Base-by-base conservation (phyloP, 1,140 invertebrate species). In the Ceratina calcarata region DNA sequence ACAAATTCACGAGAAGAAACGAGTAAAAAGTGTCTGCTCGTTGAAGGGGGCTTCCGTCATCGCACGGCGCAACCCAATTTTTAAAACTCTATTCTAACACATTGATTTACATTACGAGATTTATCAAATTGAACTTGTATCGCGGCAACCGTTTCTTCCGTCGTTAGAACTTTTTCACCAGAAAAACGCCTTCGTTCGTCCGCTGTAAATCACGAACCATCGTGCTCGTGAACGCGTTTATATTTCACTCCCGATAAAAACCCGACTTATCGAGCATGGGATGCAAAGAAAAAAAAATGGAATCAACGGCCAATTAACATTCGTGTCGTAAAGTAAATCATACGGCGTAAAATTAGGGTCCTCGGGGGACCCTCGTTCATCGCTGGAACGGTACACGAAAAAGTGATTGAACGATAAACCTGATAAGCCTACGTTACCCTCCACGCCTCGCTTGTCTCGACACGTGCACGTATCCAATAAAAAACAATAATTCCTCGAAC, bases 321-420 rank as follows among this genome's bases (percentile, higher is more conserved):
- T 55, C 68, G 76, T 20, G 27, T 65, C 76, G 76, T 78, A 65
- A 72, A 57, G 70, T 78, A 78, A 78, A 78, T 78, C 76, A 72
- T 72, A 53, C 60, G 45, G 27, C 53, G 69, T 72, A 65, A 78
- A 78, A 78, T 78, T 78, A 64, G 76, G 68, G 69, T 7, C 22
- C 51, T 32, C 37, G 2, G 8, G 37, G 37, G 37, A 45, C 37
- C 37, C 37, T 45, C 37, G 37, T 45, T 45, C 37, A 10, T 7
- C 37, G 22, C 18, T 4, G 12, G 32, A 3, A 37, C 68, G 60
- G 51, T 55, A 64, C 60, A 27, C 1, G 53, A 22, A 49, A 78
- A 58, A 78, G 45, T 45, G 27, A 22, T 15, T 27, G 65, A 3
- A 76, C 64, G 55, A 61, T 72, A 55, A 71, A 45, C 22, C 53